Percentiles rank a stretch among this genome's conserved stretches.
Evolutionary conservation across 2,113 vertebrate species (phyloP).

Genomic region (Anhinga anhinga): DNA sequence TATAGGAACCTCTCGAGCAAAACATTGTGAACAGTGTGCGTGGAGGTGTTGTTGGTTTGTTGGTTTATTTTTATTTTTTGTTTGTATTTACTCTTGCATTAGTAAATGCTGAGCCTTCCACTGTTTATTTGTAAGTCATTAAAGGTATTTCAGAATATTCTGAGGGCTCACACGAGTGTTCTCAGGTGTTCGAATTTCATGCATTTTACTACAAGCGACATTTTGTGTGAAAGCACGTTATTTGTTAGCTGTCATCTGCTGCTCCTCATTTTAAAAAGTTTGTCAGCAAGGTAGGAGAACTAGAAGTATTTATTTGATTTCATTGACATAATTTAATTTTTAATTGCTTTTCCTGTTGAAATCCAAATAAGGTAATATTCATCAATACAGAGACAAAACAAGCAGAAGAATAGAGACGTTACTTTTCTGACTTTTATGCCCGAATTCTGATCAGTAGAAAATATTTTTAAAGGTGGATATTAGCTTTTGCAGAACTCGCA

Average conservation of each 20-base stretch:
- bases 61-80: neutral
- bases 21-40: neutral
- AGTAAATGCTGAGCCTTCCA: neutral
- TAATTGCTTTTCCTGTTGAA: slow-evolving; percentile 16
- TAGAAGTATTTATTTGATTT: neutral
- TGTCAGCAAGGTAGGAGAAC: neutral
- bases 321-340: neutral
- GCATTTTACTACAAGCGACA: neutral
- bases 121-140: neutral
- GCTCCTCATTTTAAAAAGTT: neutral
- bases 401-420: neutral
- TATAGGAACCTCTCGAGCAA: neutral
- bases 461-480: neutral
- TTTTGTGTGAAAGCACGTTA: neutral
- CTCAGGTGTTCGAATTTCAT: neutral
- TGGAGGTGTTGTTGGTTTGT: too few relatives aligned
- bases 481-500: neutral
- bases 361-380: neutral
- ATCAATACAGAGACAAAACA: neutral
- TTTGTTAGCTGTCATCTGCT: neutral
- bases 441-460: neutral
- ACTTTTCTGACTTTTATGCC: neutral
- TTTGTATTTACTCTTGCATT: neutral
- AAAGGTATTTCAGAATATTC: neutral
- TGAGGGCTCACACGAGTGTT: neutral